phyloP scores from a whole-genome alignment of 2,888 invertebrate genomes.

The Poecilobothrus nobilitatus region DNA sequence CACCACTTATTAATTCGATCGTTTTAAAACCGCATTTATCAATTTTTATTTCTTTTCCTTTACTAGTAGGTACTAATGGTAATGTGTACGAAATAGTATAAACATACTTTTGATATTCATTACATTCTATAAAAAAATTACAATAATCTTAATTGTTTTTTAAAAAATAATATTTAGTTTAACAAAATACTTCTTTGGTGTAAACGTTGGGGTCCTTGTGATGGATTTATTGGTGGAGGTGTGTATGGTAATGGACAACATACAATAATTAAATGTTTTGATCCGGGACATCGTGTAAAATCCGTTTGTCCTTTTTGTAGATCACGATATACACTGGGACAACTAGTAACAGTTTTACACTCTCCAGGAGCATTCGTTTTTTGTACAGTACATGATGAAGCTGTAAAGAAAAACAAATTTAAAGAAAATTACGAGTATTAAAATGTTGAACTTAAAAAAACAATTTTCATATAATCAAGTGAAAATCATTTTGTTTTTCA shows the following conservation, averaged over 20 bases:
- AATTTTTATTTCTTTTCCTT: slow-evolving; percentile 8
- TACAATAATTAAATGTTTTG: background rate
- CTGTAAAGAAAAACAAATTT: no score
- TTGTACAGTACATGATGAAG: background rate
- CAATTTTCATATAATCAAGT: no score
- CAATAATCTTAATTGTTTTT: background rate
- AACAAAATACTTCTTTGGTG: no score
- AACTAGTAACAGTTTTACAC: background rate
- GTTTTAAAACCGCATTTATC: slow-evolving; percentile 29
- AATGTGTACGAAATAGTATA: slow-evolving; percentile 15
- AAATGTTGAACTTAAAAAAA: no score
- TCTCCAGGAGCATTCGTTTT: background rate
- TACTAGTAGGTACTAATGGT: slow-evolving; percentile 5
- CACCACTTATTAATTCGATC: slow-evolving; percentile 42
- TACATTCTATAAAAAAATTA: slow-evolving; percentile 18
- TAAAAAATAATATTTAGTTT: background rate
- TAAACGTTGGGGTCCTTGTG: background rate
- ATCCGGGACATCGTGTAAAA: background rate
- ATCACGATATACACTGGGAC: background rate
- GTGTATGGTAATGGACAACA: background rate
- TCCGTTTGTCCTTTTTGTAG: background rate
- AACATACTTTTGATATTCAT: slow-evolving; percentile 18
- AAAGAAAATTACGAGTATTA: no score
- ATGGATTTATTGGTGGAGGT: background rate
- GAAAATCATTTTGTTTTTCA: no score